Percentiles rank a stretch among this genome's conserved stretches.
These are phyloP conservation scores for Rostratula benghalensis DNA, from an alignment of 2,113 vertebrate species.

Conservation along the genomic window DNA sequence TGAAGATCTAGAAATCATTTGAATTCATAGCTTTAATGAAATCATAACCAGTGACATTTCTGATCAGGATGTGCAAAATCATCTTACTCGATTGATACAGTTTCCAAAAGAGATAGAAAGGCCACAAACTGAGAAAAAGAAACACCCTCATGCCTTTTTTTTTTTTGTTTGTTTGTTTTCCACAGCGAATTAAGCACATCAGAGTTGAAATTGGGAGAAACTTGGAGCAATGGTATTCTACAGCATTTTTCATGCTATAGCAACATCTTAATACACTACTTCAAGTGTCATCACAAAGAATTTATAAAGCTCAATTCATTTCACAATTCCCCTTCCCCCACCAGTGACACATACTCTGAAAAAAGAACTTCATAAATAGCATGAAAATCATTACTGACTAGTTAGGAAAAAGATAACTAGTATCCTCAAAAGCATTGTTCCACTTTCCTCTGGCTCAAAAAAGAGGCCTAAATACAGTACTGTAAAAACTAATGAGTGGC, in stretches of 20 bases:
- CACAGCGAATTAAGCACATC: not conserved
- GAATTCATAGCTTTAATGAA: not conserved
- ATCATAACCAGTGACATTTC: not conserved
- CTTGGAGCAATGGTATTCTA: not conserved
- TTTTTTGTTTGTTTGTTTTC: not conserved
- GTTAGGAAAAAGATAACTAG: not conserved
- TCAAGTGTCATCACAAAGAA: not conserved
- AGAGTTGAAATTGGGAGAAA: not conserved
- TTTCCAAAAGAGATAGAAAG: not conserved
- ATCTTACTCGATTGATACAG: rapidly evolving
- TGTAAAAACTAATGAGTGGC: not conserved
- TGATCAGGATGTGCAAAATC: not conserved
- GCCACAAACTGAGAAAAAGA: not conserved
- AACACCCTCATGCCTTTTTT: rapidly evolving
- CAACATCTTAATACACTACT: not conserved
- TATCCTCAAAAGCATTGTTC: not conserved
- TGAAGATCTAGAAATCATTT: not conserved
- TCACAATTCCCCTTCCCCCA: not conserved
- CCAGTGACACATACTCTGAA: not conserved
- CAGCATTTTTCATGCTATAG: not conserved
- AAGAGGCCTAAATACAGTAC: not conserved
- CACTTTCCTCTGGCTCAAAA: not conserved
- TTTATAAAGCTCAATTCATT: not conserved
- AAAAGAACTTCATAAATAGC: not conserved
- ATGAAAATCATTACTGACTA: not conserved